Base-by-base conservation (phyloP, 2,113 vertebrate species). In the Diphyllodes magnificus region DNA sequence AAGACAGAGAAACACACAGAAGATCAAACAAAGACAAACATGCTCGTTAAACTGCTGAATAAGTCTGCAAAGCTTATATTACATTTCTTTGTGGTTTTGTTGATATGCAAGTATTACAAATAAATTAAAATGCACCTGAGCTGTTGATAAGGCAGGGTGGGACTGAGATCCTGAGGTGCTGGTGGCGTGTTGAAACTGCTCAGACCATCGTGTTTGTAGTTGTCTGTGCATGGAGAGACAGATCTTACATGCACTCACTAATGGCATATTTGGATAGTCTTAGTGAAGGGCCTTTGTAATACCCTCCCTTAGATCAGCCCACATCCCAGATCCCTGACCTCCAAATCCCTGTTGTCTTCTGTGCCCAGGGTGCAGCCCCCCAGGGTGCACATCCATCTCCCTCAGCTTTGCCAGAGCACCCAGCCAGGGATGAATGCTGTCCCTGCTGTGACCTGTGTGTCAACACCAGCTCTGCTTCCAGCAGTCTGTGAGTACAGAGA, bases 1-100 rank as follows among this genome's bases (percentile, higher is more conserved):
- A 96, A 95, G 92, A 94, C 84, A 94, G 90, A 88, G 79, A 93
- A 86, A 86, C 64, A 63, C 3, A 12, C 8, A 3, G 90, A 95
- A 95, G 93, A 95, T 97, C 94, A 95, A 95, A 95, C 73, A 87
- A 94, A 97, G 84, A 51, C 84, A 96, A 95, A 94, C 92, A 53
- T 42, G 85, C 93, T 96, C 1, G 0, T 90, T 96, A 86, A 96
- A 96, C 73, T 94, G 90, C 93, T 96, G 92, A 93, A 91, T 84
- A 84, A 76, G 86, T 81, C 80, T 90, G 82, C 69, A 79, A 86
- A 88, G 88, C 69, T 75, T 92, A 7, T 78, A 75, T 86, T 95
- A 88, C 72, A 64, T 88, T 93, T 93, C 60, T 93, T 7, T 96
- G 94, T 70, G 90, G 90, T 88, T 96, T 95, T 84, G 82, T 81